Evolutionary conservation across 2,888 invertebrate genomes (phyloP).

Genomic region (Sinodicranocentrus sp.): DNA sequence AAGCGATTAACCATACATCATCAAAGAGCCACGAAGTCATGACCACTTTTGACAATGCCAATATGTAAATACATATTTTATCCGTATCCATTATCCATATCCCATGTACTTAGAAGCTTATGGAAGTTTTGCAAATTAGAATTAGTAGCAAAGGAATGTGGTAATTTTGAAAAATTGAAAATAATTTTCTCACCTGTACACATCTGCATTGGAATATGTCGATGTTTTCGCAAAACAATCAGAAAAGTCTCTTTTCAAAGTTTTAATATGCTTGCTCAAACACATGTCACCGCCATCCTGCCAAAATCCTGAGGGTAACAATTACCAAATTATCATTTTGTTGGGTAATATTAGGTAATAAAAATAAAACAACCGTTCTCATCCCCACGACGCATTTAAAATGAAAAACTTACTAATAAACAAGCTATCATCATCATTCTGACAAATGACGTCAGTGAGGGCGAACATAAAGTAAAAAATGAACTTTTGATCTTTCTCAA

Average conservation of each 20-base stretch:
- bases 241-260: slow-evolving; percentile 65
- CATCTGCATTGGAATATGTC: slow-evolving; percentile 65
- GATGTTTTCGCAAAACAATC: slow-evolving; percentile 67
- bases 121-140: too few relatives aligned
- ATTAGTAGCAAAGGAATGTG: too few relatives aligned
- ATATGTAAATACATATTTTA: too few relatives aligned
- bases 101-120: too few relatives aligned
- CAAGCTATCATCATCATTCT: slow-evolving; percentile 51
- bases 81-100: too few relatives aligned
- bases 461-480: slow-evolving; percentile 72
- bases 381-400: too few relatives aligned
- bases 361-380: too few relatives aligned
- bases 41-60: too few relatives aligned
- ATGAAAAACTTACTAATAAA: slow-evolving; percentile 64
- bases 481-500: slow-evolving; percentile 69
- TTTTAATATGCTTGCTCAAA: slow-evolving; percentile 61
- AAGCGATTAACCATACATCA: not conserved
- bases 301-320: slow-evolving; percentile 63
- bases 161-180: too few relatives aligned
- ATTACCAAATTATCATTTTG: too few relatives aligned
- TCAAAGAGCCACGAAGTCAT: too few relatives aligned
- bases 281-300: slow-evolving; percentile 69
- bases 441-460: slow-evolving; percentile 70
- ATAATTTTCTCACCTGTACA: slow-evolving; percentile 69
- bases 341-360: too few relatives aligned